Percentiles rank a stretch among this genome's conserved stretches.
These are phyloP conservation scores for Hemistola chrysoprasaria DNA, from an alignment of 2,888 invertebrate species.

Conservation along the genomic window DNA sequence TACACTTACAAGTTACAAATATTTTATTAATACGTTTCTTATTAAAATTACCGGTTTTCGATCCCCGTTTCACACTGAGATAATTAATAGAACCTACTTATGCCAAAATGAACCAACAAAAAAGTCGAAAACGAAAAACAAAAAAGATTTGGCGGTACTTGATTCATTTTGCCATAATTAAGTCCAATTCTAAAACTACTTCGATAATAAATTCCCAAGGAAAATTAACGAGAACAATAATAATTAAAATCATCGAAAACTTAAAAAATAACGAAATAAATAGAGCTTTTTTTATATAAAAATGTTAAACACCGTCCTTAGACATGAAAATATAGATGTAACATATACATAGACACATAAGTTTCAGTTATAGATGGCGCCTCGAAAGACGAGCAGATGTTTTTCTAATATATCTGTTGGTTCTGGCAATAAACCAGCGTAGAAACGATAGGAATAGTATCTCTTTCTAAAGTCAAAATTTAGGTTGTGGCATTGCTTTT, in stretches of 20 bases:
- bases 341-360: constrained; percentile 14
- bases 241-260: constrained; percentile 79
- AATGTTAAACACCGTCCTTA: constrained; percentile 45
- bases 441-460: too few relatives aligned
- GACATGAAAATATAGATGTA: constrained; percentile 33
- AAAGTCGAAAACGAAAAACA: too few relatives aligned
- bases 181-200: constrained; percentile 59
- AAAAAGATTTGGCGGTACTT: too few relatives aligned
- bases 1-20: constrained; percentile 2
- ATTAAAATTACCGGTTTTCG: constrained; percentile 8
- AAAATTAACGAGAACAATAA: constrained; percentile 80
- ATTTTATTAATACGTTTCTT: constrained; percentile 2
- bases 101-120: too few relatives aligned
- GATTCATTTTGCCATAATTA: too few relatives aligned
- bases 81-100: constrained; percentile 11
- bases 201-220: constrained; percentile 76
- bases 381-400: too few relatives aligned
- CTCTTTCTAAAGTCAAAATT: too few relatives aligned
- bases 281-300: constrained; percentile 58
- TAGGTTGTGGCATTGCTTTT: too few relatives aligned
- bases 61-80: constrained; percentile 15
- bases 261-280: constrained; percentile 81
- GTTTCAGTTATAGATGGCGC: constrained; percentile 1
- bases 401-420: constrained; percentile 6
- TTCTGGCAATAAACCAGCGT: constrained; percentile 25